A percentile compares a stretch with the other conserved stretches of the same genome.
Evolutionary conservation across 2,797 vertebrate genomes (phyloP).

Genomic region (Pangasius mekongensis): DNA sequence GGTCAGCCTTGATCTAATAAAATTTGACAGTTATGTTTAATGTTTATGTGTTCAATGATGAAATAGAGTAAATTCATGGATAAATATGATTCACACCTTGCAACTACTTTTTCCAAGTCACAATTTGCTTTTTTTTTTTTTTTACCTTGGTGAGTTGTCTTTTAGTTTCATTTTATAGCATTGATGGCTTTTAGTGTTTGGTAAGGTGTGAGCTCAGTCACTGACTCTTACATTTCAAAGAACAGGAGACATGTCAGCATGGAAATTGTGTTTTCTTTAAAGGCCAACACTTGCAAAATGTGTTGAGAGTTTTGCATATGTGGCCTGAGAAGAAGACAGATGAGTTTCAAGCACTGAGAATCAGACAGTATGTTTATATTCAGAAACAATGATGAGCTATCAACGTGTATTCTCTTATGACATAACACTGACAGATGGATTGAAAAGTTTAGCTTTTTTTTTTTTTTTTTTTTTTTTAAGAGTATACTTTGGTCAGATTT

Average conservation of each 20-base stretch:
- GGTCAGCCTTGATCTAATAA: neutral
- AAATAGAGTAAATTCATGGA: neutral
- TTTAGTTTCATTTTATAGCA: neutral
- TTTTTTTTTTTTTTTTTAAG: neutral
- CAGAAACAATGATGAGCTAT: neutral
- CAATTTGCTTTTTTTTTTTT: neutral
- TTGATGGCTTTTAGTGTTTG: neutral
- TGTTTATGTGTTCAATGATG: neutral
- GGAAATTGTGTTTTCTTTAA: conserved; percentile 15
- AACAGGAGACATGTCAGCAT: neutral
- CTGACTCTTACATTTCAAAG: neutral
- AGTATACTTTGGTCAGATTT: neutral
- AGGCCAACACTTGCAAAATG: neutral
- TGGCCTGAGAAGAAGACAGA: neutral
- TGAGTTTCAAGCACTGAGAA: neutral
- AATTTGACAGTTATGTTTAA: neutral
- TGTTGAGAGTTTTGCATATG: neutral
- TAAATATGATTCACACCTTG: neutral
- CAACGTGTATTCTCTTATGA: neutral
- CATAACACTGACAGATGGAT: neutral
- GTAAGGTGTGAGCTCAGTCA: neutral
- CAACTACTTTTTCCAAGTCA: neutral
- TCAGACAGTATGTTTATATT: neutral
- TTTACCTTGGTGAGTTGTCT: neutral
- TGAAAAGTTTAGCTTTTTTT: neutral